These are phyloP conservation scores for Eulemur rubriventer DNA, from an alignment of 2,797 vertebrate species.

Conservation along the genomic window DNA sequence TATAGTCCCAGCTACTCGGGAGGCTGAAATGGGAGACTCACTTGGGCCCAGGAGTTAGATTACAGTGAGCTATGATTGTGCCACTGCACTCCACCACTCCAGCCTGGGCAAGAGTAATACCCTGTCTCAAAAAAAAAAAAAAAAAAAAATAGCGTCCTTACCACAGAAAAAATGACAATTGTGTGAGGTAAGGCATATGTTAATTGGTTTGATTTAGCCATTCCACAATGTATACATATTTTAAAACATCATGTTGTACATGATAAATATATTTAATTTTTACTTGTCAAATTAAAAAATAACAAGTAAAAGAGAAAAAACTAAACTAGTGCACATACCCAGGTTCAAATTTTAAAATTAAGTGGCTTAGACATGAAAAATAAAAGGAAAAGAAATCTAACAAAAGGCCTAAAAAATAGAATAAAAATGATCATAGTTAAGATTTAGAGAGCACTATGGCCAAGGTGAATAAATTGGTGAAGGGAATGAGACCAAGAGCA, in stretches of 20 bases:
- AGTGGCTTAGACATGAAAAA: not conserved
- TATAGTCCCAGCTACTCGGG: not conserved
- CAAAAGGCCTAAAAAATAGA: not conserved
- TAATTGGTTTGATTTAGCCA: not conserved
- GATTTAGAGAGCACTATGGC: not conserved
- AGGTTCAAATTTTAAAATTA: slow-evolving; percentile 20
- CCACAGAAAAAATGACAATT: not conserved
- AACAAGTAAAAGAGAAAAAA: not conserved
- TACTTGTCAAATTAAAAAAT: not conserved
- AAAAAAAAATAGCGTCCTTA: not conserved
- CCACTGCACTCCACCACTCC: not conserved
- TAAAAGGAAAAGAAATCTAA: not conserved
- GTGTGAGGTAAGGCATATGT: too few relatives aligned
- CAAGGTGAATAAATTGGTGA: not conserved
- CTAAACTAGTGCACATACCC: not conserved
- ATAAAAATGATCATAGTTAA: not conserved
- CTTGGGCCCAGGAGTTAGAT: not conserved
- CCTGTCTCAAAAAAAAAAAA: not conserved
- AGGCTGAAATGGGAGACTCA: not conserved
- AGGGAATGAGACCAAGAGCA: not conserved
- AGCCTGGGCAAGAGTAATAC: not conserved
- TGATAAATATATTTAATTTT: not conserved
- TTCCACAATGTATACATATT: not conserved
- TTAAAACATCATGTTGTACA: not conserved
- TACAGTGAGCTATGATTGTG: not conserved